Conservation (phyloP, 2,888 invertebrate genomes). For the Watsonalla cultraria region DNA sequence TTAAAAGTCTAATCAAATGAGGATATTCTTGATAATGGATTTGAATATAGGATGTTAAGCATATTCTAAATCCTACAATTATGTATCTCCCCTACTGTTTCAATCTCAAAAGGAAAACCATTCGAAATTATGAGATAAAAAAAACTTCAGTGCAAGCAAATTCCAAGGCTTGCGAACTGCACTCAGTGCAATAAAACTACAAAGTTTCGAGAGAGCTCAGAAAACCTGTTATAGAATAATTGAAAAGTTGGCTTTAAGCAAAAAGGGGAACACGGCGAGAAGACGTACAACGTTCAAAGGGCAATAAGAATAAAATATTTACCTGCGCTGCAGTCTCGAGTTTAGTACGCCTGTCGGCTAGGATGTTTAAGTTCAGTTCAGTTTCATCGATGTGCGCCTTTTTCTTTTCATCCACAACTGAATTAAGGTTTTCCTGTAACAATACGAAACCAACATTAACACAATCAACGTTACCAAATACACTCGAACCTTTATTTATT, state of each 20-base stretch:
- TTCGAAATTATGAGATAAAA: too few species aligned
- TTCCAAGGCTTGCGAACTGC: neutral
- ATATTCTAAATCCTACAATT: too few species aligned
- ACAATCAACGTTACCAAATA: conserved; percentile 1
- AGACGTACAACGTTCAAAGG: neutral
- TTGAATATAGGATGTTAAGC: too few species aligned
- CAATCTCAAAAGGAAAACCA: too few species aligned
- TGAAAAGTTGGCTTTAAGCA: conserved; percentile 10
- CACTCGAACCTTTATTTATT: neutral
- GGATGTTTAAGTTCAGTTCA: conserved; percentile 61
- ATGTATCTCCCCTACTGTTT: too few species aligned
- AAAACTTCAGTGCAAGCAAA: too few species aligned
- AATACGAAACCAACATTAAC: conserved; percentile 19
- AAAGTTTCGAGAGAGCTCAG: neutral
- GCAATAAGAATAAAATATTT: conserved; percentile 10
- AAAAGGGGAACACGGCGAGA: conserved; percentile 4
- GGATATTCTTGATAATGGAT: too few species aligned
- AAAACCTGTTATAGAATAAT: conserved; percentile 7
- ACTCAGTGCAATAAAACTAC: neutral
- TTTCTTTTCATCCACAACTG: conserved; percentile 65
- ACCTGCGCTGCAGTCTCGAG: conserved; percentile 80
- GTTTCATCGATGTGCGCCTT: conserved; percentile 64
- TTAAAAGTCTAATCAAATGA: too few species aligned
- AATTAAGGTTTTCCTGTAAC: conserved; percentile 69
- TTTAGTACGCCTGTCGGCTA: conserved; percentile 69